Conservation (phyloP, 2,888 invertebrate species). For the Auanema sp. region DNA sequence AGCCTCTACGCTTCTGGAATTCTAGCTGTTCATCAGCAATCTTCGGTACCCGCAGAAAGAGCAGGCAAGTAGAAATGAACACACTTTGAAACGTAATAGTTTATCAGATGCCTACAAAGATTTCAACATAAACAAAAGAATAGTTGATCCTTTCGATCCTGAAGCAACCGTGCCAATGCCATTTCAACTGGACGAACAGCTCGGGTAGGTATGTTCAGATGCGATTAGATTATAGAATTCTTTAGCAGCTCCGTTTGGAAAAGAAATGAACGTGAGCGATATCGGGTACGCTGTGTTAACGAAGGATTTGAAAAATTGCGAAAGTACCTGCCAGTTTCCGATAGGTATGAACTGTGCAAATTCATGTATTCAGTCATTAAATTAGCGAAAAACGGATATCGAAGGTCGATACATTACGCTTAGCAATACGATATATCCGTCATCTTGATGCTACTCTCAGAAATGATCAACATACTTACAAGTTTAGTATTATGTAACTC, state of each 20-base stretch:
- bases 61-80: too few species aligned
- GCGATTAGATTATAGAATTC: too few species aligned
- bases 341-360: conserved; percentile 52
- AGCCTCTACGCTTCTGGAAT: too few species aligned
- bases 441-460: conserved; percentile 57
- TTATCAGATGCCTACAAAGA: too few species aligned
- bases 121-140: conserved; percentile 15
- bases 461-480: conserved; percentile 33
- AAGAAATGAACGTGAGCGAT: conserved; percentile 65
- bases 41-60: background rate
- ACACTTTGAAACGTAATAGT: background rate
- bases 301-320: conserved; percentile 65
- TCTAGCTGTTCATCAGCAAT: too few species aligned
- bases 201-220: too few species aligned
- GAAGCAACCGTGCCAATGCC: conserved; percentile 65
- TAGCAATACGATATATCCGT: conserved; percentile 64
- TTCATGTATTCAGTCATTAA: conserved; percentile 2
- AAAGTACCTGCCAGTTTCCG: conserved; percentile 63
- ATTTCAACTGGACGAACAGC: conserved; percentile 55
- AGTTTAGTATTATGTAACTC: conserved; percentile 10
- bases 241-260: conserved; percentile 62
- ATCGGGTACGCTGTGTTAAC: conserved; percentile 65
- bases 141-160: conserved; percentile 62
- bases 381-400: conserved; percentile 64
- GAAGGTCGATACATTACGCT: conserved; percentile 65